These are phyloP conservation scores for Scaptomyza pallida DNA, from an alignment of 1,140 invertebrate species.

Conservation along the genomic window DNA sequence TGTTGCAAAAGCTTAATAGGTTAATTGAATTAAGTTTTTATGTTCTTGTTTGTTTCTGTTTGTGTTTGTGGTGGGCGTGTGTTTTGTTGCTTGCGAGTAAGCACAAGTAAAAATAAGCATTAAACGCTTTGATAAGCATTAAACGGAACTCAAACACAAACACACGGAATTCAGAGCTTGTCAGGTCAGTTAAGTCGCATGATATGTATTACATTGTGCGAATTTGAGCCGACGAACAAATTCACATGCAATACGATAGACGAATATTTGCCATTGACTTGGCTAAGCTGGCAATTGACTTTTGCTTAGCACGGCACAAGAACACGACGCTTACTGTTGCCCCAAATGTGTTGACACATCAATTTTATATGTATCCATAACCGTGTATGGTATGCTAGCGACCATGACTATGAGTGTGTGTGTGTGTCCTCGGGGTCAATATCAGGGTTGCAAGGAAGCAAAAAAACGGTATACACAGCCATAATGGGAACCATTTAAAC, in stretches of 20 bases:
- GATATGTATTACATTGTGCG: conserved; percentile 6
- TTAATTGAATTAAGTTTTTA: conserved; percentile 49
- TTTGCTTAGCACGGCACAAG: conserved; percentile 36
- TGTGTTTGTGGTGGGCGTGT: background rate
- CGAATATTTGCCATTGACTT: conserved; percentile 3
- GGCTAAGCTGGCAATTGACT: conserved; percentile 8
- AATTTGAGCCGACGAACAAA: background rate
- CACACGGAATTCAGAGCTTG: conserved; percentile 6
- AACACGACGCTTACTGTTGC: conserved; percentile 24
- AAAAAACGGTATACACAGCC: background rate
- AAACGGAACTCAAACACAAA: conserved; percentile 6
- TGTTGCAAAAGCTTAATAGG: conserved; percentile 18
- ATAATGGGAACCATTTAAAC: background rate
- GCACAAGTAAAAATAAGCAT: background rate
- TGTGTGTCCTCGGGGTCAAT: background rate
- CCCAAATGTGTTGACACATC: conserved; percentile 15
- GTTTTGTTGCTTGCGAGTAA: background rate
- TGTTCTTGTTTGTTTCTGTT: conserved; percentile 2
- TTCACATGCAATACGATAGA: background rate
- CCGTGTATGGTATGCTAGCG: background rate
- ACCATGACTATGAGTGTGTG: too few species aligned
- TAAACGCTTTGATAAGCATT: conserved; percentile 36
- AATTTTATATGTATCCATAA: conserved; percentile 22
- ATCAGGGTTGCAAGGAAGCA: conserved; percentile 23
- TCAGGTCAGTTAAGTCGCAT: conserved; percentile 14